Percentiles rank a stretch among this genome's conserved stretches.
Conservation (phyloP, 2,888 invertebrate species). For the Caenorhabditis zanzibari region DNA sequence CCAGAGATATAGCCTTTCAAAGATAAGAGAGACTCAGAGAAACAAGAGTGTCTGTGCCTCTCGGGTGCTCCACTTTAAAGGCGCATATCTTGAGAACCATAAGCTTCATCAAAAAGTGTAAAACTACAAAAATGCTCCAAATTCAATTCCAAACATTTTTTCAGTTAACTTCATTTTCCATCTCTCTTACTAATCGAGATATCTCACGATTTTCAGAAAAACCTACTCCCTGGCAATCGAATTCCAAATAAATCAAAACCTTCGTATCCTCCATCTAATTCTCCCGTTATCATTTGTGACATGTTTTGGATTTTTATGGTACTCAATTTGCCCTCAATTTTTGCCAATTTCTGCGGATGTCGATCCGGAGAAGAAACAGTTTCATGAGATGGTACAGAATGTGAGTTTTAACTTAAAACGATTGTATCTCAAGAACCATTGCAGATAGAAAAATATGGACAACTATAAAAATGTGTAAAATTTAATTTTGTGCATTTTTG, state of each 20-base stretch:
- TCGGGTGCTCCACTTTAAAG: neutral
- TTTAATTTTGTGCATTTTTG: neutral
- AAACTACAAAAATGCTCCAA: neutral
- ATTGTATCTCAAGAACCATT: neutral
- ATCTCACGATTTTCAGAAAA: constrained; percentile 27
- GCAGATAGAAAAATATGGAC: neutral
- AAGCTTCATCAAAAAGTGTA: neutral
- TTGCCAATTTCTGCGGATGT: neutral
- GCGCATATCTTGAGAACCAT: neutral
- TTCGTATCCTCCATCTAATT: constrained; percentile 46
- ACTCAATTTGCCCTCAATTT: neutral
- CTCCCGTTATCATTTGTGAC: constrained; percentile 47
- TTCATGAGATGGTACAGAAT: constrained; percentile 50
- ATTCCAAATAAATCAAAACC: constrained; percentile 59
- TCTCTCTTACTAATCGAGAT: neutral
- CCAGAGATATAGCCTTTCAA: neutral
- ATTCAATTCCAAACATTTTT: neutral
- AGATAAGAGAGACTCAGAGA: neutral
- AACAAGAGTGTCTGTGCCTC: neutral
- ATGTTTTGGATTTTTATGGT: constrained; percentile 44
- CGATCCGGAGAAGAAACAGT: constrained; percentile 41
- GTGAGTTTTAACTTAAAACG: constrained; percentile 19
- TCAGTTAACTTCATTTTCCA: neutral
- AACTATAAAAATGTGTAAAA: neutral
- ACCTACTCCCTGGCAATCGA: constrained; percentile 58